These are phyloP conservation scores for Erythrocebus patas DNA, from an alignment of 2,113 vertebrate genomes.

Conservation along the genomic window DNA sequence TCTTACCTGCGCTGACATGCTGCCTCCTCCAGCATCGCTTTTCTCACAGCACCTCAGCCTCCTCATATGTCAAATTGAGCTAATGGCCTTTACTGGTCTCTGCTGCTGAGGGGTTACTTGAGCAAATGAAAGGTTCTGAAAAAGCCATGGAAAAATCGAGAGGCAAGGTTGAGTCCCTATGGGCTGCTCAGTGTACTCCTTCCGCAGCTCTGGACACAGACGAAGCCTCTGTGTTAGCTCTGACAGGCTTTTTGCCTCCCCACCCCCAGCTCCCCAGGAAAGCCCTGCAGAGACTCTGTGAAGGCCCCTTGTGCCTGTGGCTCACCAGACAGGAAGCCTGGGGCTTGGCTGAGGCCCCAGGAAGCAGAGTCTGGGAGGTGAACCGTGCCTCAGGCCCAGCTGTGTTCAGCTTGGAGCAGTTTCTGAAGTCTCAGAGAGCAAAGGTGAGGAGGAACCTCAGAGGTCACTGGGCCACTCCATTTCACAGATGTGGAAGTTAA, in stretches of 20 bases:
- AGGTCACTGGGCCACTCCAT: not conserved
- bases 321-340: slow-evolving; percentile 43
- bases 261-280: slow-evolving; percentile 2
- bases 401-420: not conserved
- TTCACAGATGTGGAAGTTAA: not conserved
- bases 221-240: slow-evolving; percentile 44
- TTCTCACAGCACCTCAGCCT: not conserved
- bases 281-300: not conserved
- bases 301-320: slow-evolving; percentile 49
- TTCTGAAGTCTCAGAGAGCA: slow-evolving; percentile 16
- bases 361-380: slow-evolving; percentile 45
- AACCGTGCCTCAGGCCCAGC: not conserved
- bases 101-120: not conserved
- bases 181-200: not conserved
- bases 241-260: not conserved
- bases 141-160: slow-evolving; percentile 54
- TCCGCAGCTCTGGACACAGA: slow-evolving; percentile 42
- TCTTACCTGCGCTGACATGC: not conserved
- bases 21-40: not conserved
- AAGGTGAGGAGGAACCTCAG: not conserved
- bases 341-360: slow-evolving; percentile 52
- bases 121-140: slow-evolving; percentile 25
- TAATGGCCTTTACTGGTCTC: not conserved
- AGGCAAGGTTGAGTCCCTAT: not conserved
- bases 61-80: not conserved